Percentiles rank a stretch among this genome's conserved stretches.
These are phyloP conservation scores for Apeira syringaria DNA, from an alignment of 2,888 invertebrate species.

Conservation along the genomic window DNA sequence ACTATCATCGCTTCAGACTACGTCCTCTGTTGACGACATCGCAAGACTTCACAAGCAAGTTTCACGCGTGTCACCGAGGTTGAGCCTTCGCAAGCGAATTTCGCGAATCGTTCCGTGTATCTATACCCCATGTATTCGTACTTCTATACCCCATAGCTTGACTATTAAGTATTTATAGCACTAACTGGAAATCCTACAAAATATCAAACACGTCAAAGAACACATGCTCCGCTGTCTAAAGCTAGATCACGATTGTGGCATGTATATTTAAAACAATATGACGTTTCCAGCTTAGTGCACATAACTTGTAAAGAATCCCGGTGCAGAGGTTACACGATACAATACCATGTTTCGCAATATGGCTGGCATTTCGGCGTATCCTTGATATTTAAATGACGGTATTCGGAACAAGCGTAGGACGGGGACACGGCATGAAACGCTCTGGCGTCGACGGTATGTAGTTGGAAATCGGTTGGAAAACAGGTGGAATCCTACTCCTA, in stretches of 20 bases:
- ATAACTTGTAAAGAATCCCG: conserved; percentile 30
- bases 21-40: too few species aligned
- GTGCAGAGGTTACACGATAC: conserved; percentile 43
- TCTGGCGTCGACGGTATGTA: conserved; percentile 1
- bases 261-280: conserved; percentile 33
- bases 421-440: conserved; percentile 49
- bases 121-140: too few species aligned
- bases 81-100: too few species aligned
- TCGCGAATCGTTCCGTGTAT: too few species aligned
- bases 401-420: conserved; percentile 72
- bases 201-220: conserved; percentile 4
- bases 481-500: too few species aligned
- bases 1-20: too few species aligned
- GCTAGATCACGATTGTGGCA: conserved; percentile 35
- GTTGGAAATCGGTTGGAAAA: conserved; percentile 1
- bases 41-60: too few species aligned
- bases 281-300: conserved; percentile 29
- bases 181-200: conserved; percentile 5
- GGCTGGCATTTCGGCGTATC: conserved; percentile 76
- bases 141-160: too few species aligned
- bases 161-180: too few species aligned
- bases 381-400: conserved; percentile 78
- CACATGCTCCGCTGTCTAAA: conserved; percentile 28
- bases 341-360: conserved; percentile 63
- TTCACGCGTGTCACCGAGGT: too few species aligned